phyloP scores from a whole-genome alignment of 2,797 vertebrate species.

The Pachyuromys duprasi region DNA sequence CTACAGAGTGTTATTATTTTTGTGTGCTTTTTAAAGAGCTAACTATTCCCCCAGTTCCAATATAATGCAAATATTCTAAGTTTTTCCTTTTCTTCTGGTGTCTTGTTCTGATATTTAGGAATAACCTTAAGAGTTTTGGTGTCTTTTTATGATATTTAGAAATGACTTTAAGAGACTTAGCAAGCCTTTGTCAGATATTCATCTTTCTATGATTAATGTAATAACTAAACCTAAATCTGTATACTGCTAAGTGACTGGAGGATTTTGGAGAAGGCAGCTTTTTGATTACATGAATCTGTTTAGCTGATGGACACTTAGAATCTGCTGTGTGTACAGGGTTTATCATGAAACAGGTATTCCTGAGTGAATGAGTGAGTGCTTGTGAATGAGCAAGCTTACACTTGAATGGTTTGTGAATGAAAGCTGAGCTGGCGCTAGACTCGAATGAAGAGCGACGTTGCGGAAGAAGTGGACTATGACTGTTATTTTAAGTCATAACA shows the following conservation, averaged over 20 bases:
- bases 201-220: slow-evolving; percentile 2
- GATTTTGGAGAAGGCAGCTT: slow-evolving; percentile 23
- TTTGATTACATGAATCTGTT: background rate
- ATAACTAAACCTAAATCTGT: background rate
- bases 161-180: background rate
- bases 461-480: background rate
- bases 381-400: slow-evolving; percentile 7
- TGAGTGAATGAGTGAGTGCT: background rate
- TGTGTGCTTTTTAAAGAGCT: background rate
- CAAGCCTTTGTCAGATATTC: background rate
- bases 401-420: slow-evolving; percentile 16
- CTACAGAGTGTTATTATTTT: background rate
- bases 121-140: background rate
- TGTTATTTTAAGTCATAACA: too few species aligned
- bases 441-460: background rate
- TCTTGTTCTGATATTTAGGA: slow-evolving; percentile 19
- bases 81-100: slow-evolving; percentile 18
- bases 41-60: slow-evolving; percentile 15
- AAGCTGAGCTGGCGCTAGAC: background rate
- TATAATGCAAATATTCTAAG: slow-evolving; percentile 37
- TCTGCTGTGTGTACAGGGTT: background rate
- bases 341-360: slow-evolving; percentile 22
- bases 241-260: background rate
- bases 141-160: slow-evolving; percentile 8
- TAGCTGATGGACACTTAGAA: slow-evolving; percentile 15